Conservation (phyloP, 2,797 vertebrate genomes). For the Sebastes hubbsi region DNA sequence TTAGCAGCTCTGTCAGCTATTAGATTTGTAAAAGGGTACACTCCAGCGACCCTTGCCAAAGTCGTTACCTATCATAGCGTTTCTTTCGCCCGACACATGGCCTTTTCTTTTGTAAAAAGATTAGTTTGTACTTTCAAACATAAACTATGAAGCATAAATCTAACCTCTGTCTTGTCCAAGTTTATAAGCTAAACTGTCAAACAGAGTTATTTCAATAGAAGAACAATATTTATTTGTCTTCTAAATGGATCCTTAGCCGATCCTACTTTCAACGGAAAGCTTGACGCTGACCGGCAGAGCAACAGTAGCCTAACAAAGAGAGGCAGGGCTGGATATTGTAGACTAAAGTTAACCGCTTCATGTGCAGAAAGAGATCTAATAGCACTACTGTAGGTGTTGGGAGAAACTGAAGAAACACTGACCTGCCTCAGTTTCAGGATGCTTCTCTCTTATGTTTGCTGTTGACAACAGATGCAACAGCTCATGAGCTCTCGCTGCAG, state of each 20-base stretch:
- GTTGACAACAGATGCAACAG: constrained; percentile 1
- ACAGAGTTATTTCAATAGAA: not conserved
- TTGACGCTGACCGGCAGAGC: not conserved
- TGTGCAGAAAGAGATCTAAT: not conserved
- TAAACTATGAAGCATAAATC: not conserved
- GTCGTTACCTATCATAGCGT: too few relatives aligned
- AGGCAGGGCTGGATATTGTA: not conserved
- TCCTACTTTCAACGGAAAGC: not conserved
- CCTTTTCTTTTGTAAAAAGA: not conserved
- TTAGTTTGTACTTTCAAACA: not conserved
- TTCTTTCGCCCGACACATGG: not conserved
- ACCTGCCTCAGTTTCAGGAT: not conserved
- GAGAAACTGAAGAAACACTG: not conserved
- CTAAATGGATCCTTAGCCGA: not conserved
- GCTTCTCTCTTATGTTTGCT: not conserved
- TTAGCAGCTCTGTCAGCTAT: not conserved
- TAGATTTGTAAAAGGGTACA: too few relatives aligned
- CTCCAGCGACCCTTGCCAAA: too few relatives aligned
- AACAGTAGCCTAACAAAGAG: not conserved
- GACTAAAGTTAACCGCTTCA: not conserved
- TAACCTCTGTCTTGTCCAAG: not conserved
- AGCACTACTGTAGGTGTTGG: not conserved
- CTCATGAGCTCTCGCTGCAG: constrained; percentile 18
- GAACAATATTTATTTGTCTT: not conserved
- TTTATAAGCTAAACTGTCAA: not conserved